phyloP scores from a whole-genome alignment of 1,140 invertebrate genomes.

The Armadillidium nasatum region DNA sequence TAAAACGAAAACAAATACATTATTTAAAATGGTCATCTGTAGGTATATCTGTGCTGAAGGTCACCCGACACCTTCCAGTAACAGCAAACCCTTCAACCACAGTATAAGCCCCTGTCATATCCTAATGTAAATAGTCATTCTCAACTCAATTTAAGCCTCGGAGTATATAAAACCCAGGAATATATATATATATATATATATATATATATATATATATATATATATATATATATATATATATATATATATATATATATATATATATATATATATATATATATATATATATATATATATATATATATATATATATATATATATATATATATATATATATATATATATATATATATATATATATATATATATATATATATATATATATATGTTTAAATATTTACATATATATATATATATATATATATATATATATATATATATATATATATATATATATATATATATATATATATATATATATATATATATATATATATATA shows the following conservation, averaged over 20 bases:
- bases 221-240: no score
- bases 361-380: background rate
- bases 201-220: no score
- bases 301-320: conserved; percentile 15
- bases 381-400: no score
- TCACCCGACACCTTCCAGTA: background rate
- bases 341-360: conserved; percentile 7
- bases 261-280: conserved; percentile 3
- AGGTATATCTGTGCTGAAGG: conserved; percentile 11
- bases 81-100: conserved; percentile 1
- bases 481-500: no score
- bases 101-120: conserved; percentile 7
- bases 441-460: no score
- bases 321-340: conserved; percentile 14
- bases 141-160: no score
- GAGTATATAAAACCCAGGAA: no score
- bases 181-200: no score
- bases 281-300: conserved; percentile 13
- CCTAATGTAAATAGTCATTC: background rate
- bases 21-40: background rate
- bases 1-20: background rate
- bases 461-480: no score
- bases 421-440: no score
- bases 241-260: background rate
- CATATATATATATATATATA: no score